Base-by-base conservation (phyloP, 2,888 invertebrate genomes). In the Pyrrhosoma nymphula region DNA sequence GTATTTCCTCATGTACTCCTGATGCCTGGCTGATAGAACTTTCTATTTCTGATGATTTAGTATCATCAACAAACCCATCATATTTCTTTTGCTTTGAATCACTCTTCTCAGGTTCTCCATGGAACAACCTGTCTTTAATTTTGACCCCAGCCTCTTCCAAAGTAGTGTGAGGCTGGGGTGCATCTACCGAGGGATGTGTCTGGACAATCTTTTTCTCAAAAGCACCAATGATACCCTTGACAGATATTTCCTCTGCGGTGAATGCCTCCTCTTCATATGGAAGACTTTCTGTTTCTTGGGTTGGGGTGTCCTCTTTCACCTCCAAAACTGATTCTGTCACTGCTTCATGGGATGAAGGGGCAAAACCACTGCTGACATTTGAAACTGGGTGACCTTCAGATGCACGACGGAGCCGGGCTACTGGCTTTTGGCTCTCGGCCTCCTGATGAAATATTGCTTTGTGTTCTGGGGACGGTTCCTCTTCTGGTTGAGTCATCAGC, bases 401-500 rank as follows among this genome's bases (percentile, higher is more conserved):
- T 35, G 93, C 93, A 39, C 93, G 93, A 47, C 93, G 93, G 39
- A 93, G 39, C 69, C 69, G 39, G 16, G 93, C 93, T 63, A 93
- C 69, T 47, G 93, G 93, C 69, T 69, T 93, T 69, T 91, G 63
- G 39, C 35, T 26, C 30, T 47, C 69, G 12, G 47, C 69, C 26
- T 91, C 91, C 47, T 93, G 69, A n/a, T 93, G 93, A 93, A 55
- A 39, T 93, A 93, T 69, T 93, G 93, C 96, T 96, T 97, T 97
- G 95, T 97, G 97, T 96, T 97, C 97, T 6, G 97, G 97, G 20
- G 97, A 96, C 95, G 97, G 97, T 96, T 97, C 97, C 96, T 96
- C 96, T 96, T 97, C 97, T 75, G 97, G 96, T 96, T 97, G 97
- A 56, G 97, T 97, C 96, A 97, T 97, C 14, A 97, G 96, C 96